Evolutionary conservation across 2,113 vertebrate species (phyloP).

Genomic region (Xerus inauris): DNA sequence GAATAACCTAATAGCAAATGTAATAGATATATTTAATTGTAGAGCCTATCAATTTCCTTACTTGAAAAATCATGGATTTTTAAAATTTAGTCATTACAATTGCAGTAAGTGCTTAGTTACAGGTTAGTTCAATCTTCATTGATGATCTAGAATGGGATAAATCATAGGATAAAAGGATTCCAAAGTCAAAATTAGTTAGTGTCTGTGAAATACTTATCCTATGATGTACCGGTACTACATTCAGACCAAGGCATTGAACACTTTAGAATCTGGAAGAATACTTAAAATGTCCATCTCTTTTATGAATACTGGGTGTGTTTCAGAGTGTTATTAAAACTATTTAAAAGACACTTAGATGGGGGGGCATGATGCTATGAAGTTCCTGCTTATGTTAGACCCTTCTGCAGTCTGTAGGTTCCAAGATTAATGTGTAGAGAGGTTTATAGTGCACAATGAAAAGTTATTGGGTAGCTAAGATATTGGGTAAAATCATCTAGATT

Average conservation of each 20-base stretch:
- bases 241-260: background rate
- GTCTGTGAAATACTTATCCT: background rate
- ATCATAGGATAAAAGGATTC: background rate
- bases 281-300: background rate
- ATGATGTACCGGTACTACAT: background rate
- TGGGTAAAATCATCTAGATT: background rate
- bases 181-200: background rate
- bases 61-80: background rate
- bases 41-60: background rate
- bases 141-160: background rate
- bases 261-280: background rate
- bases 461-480: background rate
- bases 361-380: background rate
- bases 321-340: background rate
- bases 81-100: background rate
- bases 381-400: background rate
- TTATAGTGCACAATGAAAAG: background rate
- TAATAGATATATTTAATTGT: background rate
- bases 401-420: background rate
- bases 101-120: background rate
- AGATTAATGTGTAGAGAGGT: background rate
- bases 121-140: background rate
- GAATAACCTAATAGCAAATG: background rate
- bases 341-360: background rate
- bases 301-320: background rate